phyloP scores from a whole-genome alignment of 2,888 invertebrate species.

The Dynastes tityus region DNA sequence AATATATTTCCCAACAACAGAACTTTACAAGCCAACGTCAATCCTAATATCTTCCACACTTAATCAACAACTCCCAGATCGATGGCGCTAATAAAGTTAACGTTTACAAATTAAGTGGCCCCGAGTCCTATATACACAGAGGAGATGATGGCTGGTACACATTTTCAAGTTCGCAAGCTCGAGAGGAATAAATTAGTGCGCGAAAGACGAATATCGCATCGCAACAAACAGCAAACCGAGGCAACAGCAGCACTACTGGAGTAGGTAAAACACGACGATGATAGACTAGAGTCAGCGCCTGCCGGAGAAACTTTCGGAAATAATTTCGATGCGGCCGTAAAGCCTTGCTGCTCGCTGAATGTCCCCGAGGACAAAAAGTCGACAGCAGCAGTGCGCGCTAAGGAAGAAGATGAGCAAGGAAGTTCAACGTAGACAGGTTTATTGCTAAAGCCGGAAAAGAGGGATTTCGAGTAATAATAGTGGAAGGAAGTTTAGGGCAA shows the following conservation, averaged over 20 bases:
- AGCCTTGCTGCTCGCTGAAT: neutral
- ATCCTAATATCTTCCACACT: too few species aligned
- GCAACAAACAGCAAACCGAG: neutral
- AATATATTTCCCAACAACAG: too few species aligned
- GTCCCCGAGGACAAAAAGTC: slow-evolving; percentile 16
- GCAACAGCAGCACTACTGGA: neutral
- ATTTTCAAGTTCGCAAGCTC: neutral
- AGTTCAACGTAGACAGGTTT: neutral
- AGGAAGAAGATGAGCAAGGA: slow-evolving; percentile 1
- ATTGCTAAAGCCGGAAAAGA: slow-evolving; percentile 18
- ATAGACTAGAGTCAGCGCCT: neutral
- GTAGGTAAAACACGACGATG: neutral
- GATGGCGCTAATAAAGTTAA: neutral
- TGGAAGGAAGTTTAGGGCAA: slow-evolving; percentile 14
- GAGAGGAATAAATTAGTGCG: neutral
- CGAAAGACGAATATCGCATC: neutral
- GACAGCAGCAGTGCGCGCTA: neutral
- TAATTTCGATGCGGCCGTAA: slow-evolving; percentile 5
- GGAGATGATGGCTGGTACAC: neutral
- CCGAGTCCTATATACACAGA: neutral
- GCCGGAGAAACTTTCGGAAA: slow-evolving; percentile 3
- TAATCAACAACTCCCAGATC: neutral
- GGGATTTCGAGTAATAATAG: slow-evolving; percentile 18
- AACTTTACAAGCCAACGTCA: too few species aligned
- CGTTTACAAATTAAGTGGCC: neutral